A percentile compares a stretch with the other conserved stretches of the same genome.
Conservation (phyloP, 2,113 vertebrate species). For the Rhineura floridana region DNA sequence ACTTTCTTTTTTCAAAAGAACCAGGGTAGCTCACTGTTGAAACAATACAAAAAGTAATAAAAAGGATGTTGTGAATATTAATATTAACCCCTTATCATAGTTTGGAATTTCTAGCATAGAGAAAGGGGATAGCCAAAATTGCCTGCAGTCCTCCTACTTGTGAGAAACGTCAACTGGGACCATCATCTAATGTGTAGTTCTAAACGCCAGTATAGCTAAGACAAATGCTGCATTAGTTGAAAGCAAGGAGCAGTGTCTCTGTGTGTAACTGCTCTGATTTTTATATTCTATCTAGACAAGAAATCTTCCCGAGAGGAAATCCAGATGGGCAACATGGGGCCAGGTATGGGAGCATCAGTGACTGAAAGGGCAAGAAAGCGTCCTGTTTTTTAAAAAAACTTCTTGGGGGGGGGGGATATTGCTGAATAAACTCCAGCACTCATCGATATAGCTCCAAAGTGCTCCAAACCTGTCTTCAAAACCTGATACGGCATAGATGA, state of each 20-base stretch:
- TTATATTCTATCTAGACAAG: conserved; percentile 76
- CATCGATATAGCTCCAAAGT: not conserved
- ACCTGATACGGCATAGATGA: not conserved
- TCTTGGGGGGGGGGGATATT: not conserved
- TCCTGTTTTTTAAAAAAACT: not conserved
- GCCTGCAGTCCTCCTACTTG: not conserved
- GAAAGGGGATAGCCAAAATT: not conserved
- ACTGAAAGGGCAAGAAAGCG: not conserved
- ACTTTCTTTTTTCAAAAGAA: not conserved
- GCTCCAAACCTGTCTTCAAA: not conserved
- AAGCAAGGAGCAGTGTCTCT: not conserved
- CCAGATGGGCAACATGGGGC: conserved; percentile 92
- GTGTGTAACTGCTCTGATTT: conserved; percentile 58
- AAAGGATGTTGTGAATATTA: not conserved
- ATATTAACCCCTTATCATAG: not conserved
- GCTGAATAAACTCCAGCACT: not conserved
- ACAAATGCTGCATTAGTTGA: not conserved
- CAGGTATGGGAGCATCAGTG: conserved; percentile 79
- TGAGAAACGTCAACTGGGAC: not conserved
- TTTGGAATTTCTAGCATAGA: not conserved
- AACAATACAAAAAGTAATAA: not conserved
- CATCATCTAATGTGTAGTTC: too few species aligned
- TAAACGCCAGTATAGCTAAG: not conserved
- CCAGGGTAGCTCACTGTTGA: not conserved
- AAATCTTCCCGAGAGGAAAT: conserved; percentile 91